These are phyloP conservation scores for Falco rusticolus DNA, from an alignment of 2,797 vertebrate genomes.

Conservation along the genomic window DNA sequence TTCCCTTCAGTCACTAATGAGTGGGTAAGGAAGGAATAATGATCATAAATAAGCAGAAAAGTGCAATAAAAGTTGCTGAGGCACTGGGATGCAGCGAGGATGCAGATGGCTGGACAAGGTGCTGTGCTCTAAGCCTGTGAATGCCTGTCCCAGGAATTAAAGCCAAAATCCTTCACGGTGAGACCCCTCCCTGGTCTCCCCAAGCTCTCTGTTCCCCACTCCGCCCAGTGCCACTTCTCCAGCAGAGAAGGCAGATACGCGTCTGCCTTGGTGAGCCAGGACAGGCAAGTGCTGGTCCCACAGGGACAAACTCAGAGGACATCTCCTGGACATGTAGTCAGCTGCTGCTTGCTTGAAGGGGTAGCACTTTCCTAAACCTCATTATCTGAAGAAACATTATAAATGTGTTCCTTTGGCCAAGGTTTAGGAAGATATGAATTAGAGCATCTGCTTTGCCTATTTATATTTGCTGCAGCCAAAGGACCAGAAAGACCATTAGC, in stretches of 20 bases:
- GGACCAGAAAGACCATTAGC: constrained; percentile 7
- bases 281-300: neutral
- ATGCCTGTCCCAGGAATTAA: neutral
- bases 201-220: neutral
- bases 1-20: neutral
- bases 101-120: neutral
- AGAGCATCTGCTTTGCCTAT: neutral
- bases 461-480: neutral
- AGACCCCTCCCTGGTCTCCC: neutral
- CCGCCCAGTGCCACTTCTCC: neutral
- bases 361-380: neutral
- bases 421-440: neutral
- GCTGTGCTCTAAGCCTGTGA: neutral
- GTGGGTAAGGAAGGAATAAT: neutral
- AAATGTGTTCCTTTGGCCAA: neutral
- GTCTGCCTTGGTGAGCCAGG: neutral
- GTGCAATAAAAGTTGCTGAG: neutral
- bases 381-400: neutral
- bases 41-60: neutral
- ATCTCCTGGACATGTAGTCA: neutral
- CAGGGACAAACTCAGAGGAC: rapidly evolving
- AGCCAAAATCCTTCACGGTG: rapidly evolving
- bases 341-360: rapidly evolving
- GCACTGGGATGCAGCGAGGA: neutral
- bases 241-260: neutral